Percentiles rank a stretch among this genome's conserved stretches.
Conservation (phyloP, 2,888 invertebrate genomes). For the Linyphia triangularis region DNA sequence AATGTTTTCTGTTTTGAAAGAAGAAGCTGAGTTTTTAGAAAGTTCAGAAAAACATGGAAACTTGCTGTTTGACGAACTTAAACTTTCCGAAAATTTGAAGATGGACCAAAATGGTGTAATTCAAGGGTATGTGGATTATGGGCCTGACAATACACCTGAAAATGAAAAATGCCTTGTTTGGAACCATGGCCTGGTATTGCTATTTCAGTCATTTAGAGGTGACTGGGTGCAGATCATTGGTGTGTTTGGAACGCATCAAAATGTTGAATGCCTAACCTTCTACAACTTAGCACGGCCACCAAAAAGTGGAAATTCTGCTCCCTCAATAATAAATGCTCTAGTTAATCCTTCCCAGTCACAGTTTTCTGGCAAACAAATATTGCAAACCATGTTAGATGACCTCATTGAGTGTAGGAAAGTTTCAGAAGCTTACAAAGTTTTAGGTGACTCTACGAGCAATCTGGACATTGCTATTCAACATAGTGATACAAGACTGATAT, state of each 20-base stretch:
- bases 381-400: not conserved
- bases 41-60: not conserved
- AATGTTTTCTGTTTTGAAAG: not conserved
- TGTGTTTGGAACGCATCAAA: conserved; percentile 1
- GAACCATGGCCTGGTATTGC: conserved; percentile 26
- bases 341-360: not conserved
- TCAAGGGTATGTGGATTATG: conserved; percentile 11
- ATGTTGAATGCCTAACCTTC: conserved; percentile 4
- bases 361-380: not conserved
- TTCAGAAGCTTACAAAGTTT: not conserved
- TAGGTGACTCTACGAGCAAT: not conserved
- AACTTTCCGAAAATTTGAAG: conserved; percentile 4
- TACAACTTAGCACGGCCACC: conserved; percentile 10
- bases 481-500: conserved; percentile 8
- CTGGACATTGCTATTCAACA: not conserved
- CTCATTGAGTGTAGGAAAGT: not conserved
- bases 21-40: not conserved
- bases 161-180: too few species aligned
- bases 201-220: conserved; percentile 40
- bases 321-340: not conserved
- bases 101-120: not conserved
- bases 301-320: not conserved
- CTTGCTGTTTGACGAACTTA: conserved; percentile 10
- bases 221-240: conserved; percentile 12
- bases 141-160: too few species aligned